These are phyloP conservation scores for Axis porcinus DNA, from an alignment of 2,113 vertebrate genomes.

Conservation along the genomic window DNA sequence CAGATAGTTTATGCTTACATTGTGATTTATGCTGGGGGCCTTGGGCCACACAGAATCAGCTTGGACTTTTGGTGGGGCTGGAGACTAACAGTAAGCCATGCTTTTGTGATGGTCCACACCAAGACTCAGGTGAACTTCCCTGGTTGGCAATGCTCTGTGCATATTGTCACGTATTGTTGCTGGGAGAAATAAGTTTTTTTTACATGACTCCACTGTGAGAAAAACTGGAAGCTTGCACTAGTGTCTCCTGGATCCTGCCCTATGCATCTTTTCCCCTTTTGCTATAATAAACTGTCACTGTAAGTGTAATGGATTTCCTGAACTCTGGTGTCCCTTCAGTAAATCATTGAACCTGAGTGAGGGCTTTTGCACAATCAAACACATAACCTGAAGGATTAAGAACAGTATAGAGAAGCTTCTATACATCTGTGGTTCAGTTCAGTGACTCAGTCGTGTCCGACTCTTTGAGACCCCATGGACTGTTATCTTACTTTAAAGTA, in stretches of 20 bases:
- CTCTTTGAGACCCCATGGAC: not conserved
- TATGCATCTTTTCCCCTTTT: not conserved
- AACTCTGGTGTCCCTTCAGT: not conserved
- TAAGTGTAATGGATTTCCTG: not conserved
- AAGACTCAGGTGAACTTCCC: not conserved
- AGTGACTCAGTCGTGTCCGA: rapidly evolving
- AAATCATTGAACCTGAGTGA: not conserved
- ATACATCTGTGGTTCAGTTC: not conserved
- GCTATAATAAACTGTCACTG: not conserved
- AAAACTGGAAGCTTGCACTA: not conserved
- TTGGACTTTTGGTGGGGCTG: not conserved
- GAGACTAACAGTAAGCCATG: not conserved
- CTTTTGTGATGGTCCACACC: not conserved
- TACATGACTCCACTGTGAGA: not conserved
- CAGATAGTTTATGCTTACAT: not conserved
- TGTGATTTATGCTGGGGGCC: not conserved
- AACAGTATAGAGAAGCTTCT: not conserved
- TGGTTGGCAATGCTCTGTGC: not conserved
- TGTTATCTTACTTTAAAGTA: not conserved
- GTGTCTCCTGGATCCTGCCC: not conserved
- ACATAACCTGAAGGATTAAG: not conserved
- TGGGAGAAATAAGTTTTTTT: not conserved
- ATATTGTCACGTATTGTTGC: not conserved
- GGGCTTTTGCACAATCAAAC: not conserved
- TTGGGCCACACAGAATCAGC: not conserved